Conservation (phyloP, 2,888 invertebrate genomes). For the Campaea margaritaria region DNA sequence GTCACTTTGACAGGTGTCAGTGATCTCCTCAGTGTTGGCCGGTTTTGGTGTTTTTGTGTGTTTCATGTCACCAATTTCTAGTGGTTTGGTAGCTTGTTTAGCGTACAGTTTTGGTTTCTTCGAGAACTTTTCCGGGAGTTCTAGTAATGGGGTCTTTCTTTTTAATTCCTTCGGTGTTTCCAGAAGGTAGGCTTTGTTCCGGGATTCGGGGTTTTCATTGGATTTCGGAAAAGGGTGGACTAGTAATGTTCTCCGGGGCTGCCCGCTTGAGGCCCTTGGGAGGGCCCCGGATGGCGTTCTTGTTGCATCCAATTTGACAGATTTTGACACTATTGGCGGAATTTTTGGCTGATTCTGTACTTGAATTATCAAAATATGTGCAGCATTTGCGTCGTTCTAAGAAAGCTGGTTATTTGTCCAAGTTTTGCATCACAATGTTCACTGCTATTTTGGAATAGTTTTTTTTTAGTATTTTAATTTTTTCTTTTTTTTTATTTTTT, state of each 20-base stretch:
- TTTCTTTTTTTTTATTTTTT: too few species aligned
- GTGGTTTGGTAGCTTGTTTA: constrained; percentile 23
- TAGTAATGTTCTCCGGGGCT: constrained; percentile 63
- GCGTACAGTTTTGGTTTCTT: constrained; percentile 69
- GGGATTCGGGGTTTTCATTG: constrained; percentile 42
- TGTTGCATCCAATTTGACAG: constrained; percentile 75
- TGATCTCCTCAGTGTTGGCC: not conserved
- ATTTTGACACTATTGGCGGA: constrained; percentile 13
- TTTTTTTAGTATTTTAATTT: too few species aligned
- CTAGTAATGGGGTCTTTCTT: constrained; percentile 66
- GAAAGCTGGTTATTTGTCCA: not conserved
- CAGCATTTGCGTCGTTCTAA: too few species aligned
- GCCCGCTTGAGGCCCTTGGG: constrained; percentile 62
- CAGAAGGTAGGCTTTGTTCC: constrained; percentile 64
- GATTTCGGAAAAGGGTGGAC: constrained; percentile 65
- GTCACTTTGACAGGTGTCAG: constrained; percentile 8
- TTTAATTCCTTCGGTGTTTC: constrained; percentile 76
- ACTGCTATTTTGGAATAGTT: not conserved
- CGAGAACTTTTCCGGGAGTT: constrained; percentile 62
- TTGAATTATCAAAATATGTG: too few species aligned
- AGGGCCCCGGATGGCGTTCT: constrained; percentile 64
- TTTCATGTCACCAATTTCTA: constrained; percentile 29
- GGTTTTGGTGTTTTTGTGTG: constrained; percentile 8
- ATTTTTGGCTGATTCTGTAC: too few species aligned
- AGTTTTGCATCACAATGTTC: not conserved